Base-by-base conservation (phyloP, 2,888 invertebrate genomes). In the Drosophila monieri region DNA sequence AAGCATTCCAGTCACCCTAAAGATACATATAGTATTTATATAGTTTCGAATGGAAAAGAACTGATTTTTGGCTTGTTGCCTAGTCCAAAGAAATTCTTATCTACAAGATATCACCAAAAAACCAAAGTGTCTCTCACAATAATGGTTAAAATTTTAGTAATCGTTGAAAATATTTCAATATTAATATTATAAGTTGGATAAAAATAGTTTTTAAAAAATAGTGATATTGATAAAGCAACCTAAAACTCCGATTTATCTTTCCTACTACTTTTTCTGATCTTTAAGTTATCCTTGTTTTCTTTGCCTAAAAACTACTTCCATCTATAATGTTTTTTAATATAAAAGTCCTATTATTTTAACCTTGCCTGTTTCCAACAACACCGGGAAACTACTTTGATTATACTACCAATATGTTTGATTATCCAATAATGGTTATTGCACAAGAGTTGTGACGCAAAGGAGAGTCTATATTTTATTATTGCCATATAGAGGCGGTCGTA, bases 1-100 rank as follows among this genome's bases (percentile, higher is more conserved):
- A 91, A 91, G 91, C 85, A 65, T 30, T 30, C 10, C 6, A 14
- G 9, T 10, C 8, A 12, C 27, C 46, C 21, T 60, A 6, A 0
- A 35, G n/a, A 35, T 35, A 35, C 35, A 35, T 14, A 14, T 27
- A 6, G 27, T 27, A 27, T 14, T n/a, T 6, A 6, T 35, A 35
- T 35, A 35, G 35, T n/a, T 35, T 35, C 35, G 12, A 32, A 32
- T 32, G 35, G 35, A 35, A 35, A 35, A 35, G n/a, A 35, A 35
- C 35, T 35, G 35, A 35, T 23, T 6, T n/a, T 43, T 66, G 27
- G 21, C 21, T 62, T 27, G 21, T 23, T 62, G 18, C 44, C 14
- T 18, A 14, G n/a, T n/a, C 9, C 35, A 12, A 12, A n/a, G 35
- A 0, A 39, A 14, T 25, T 44, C 44, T 46, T 68, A 62, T 64